phyloP scores from a whole-genome alignment of 2,888 invertebrate species.

The Drosophila tripunctata region DNA sequence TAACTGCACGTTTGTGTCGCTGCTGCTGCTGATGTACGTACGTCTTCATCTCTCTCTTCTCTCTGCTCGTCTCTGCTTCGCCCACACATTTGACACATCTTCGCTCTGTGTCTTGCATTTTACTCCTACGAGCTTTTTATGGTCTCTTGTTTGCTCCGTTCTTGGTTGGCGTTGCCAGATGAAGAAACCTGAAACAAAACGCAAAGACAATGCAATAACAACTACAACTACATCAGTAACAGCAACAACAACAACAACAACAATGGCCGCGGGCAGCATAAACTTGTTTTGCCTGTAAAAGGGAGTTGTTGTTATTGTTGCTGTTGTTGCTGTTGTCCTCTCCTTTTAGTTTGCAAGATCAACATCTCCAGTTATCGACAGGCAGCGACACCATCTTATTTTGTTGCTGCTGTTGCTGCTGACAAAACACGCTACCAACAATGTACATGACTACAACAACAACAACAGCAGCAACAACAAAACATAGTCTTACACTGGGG shows the following conservation, averaged over 20 bases:
- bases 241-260: conserved; percentile 28
- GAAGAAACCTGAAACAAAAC: conserved; percentile 79
- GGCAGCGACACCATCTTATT: conserved; percentile 74
- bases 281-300: conserved; percentile 30
- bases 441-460: conserved; percentile 42
- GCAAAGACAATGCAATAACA: conserved; percentile 74
- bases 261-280: conserved; percentile 58
- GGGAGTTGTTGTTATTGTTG: conserved; percentile 40
- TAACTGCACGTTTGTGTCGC: conserved; percentile 76
- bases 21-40: conserved; percentile 16
- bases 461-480: conserved; percentile 11
- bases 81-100: conserved; percentile 78
- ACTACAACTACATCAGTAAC: conserved; percentile 40
- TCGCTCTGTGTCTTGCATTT: conserved; percentile 57
- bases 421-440: conserved; percentile 61
- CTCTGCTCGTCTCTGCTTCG: conserved; percentile 22
- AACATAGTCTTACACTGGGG: conserved; percentile 50
- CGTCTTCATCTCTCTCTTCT: conserved; percentile 5
- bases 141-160: conserved; percentile 66
- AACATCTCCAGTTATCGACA: conserved; percentile 78
- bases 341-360: conserved; percentile 74
- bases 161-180: conserved; percentile 78
- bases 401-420: conserved; percentile 50
- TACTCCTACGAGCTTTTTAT: conserved; percentile 76
- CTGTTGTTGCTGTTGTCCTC: conserved; percentile 45